Evolutionary conservation across 2,113 vertebrate genomes (phyloP).

Genomic region (Chionodraco myersi): DNA sequence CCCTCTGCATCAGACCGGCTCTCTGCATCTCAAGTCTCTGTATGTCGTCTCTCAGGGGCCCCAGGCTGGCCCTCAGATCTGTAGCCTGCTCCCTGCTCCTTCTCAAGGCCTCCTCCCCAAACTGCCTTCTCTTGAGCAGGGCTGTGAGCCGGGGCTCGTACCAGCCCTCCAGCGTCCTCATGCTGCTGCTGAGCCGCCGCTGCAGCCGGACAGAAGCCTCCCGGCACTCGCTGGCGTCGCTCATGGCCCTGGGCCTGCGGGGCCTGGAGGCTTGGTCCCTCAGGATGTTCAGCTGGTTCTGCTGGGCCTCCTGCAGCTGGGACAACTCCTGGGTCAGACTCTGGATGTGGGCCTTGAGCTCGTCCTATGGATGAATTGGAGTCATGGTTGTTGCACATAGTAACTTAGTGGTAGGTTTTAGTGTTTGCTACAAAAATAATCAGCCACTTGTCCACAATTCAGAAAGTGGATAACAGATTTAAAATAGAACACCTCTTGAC

Average conservation of each 20-base stretch:
- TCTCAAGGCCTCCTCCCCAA: slow-evolving; percentile 84
- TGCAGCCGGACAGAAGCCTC: slow-evolving; percentile 86
- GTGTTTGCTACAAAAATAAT: background rate
- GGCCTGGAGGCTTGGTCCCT: slow-evolving; percentile 73
- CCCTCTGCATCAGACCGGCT: slow-evolving; percentile 86
- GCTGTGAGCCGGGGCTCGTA: slow-evolving; percentile 89
- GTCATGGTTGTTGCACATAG: background rate
- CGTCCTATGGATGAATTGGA: slow-evolving; percentile 69
- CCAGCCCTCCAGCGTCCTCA: slow-evolving; percentile 86
- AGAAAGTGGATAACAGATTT: background rate
- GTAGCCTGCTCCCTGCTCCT: slow-evolving; percentile 83
- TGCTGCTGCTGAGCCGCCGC: slow-evolving; percentile 84
- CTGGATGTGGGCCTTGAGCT: slow-evolving; percentile 82
- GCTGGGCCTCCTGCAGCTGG: slow-evolving; percentile 81
- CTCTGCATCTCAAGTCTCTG: slow-evolving; percentile 84
- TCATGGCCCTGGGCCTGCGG: slow-evolving; percentile 76
- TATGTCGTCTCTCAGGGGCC: slow-evolving; percentile 85
- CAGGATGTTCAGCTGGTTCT: slow-evolving; percentile 81
- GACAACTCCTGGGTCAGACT: slow-evolving; percentile 83
- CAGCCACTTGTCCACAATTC: background rate
- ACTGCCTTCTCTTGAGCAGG: slow-evolving; percentile 86
- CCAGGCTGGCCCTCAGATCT: slow-evolving; percentile 83
- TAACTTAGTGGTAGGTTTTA: background rate
- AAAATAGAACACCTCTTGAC: too few species aligned
- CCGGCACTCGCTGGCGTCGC: slow-evolving; percentile 87